Evolutionary conservation across 2,888 invertebrate species (phyloP).

Genomic region (Vannuccia rotundouncinata): DNA sequence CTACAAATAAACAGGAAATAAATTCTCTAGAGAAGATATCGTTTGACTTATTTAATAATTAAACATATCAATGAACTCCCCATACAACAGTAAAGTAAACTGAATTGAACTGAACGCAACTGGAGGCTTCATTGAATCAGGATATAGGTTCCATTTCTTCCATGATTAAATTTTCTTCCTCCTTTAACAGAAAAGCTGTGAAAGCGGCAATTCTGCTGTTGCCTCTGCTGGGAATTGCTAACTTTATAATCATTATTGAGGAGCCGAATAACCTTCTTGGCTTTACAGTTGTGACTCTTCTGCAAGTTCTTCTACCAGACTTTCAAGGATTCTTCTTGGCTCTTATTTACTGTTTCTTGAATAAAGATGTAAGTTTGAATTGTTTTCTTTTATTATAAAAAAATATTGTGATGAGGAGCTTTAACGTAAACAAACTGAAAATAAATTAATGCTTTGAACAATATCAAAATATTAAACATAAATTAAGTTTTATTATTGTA

Average conservation of each 20-base stretch:
- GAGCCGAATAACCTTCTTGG: slow-evolving; percentile 46
- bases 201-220: slow-evolving; percentile 59
- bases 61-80: too few species aligned
- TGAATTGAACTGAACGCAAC: too few species aligned
- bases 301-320: slow-evolving; percentile 56
- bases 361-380: slow-evolving; percentile 55
- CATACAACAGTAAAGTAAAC: too few species aligned
- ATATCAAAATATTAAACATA: too few species aligned
- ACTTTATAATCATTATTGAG: slow-evolving; percentile 58
- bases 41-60: too few species aligned
- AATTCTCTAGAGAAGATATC: too few species aligned
- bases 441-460: too few species aligned
- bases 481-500: too few species aligned
- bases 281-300: slow-evolving; percentile 56
- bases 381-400: background rate
- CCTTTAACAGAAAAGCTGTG: slow-evolving; percentile 56
- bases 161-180: background rate
- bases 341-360: slow-evolving; percentile 59
- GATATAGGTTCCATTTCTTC: too few species aligned
- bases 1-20: background rate
- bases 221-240: slow-evolving; percentile 59
- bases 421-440: too few species aligned
- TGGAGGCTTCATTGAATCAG: too few species aligned
- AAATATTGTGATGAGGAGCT: background rate
- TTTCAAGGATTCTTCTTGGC: slow-evolving; percentile 60